phyloP scores from a whole-genome alignment of 2,888 invertebrate species.

The Laothoe populi region DNA sequence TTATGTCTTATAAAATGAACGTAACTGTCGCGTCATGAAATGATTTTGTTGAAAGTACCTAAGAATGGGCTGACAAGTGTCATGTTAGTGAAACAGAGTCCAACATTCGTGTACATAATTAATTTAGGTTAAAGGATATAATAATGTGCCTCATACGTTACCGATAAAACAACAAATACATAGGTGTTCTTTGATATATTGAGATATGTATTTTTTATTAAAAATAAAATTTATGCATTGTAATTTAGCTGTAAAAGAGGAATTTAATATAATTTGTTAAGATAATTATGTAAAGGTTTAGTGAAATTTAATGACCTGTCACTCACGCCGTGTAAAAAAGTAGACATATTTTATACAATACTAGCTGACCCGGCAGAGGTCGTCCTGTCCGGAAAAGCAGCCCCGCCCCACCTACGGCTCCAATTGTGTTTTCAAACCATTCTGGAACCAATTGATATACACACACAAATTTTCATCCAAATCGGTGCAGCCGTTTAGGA shows the following conservation, averaged over 20 bases:
- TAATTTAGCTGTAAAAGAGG: constrained; percentile 80
- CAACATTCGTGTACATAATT: constrained; percentile 53
- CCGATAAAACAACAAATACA: constrained; percentile 74
- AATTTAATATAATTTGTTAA: constrained; percentile 83
- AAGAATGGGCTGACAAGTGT: constrained; percentile 64
- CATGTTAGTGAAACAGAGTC: constrained; percentile 55
- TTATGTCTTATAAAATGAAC: constrained; percentile 26
- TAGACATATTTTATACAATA: background rate
- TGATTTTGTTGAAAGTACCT: constrained; percentile 44
- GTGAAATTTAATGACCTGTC: constrained; percentile 57
- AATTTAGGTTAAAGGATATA: constrained; percentile 55
- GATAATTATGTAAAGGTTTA: constrained; percentile 71
- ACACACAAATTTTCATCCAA: no score
- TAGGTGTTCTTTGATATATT: constrained; percentile 79
- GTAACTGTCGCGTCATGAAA: constrained; percentile 25
- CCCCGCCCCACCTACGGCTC: no score
- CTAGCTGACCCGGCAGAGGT: no score
- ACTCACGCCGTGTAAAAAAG: constrained; percentile 40
- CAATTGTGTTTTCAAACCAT: no score
- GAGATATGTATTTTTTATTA: constrained; percentile 81
- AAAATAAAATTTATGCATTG: constrained; percentile 78
- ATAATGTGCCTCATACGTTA: constrained; percentile 82
- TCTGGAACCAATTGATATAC: no score
- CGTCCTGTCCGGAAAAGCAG: no score
- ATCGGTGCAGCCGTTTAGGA: no score